phyloP scores from a whole-genome alignment of 2,888 invertebrate species.

The Boloria euphrosyne region DNA sequence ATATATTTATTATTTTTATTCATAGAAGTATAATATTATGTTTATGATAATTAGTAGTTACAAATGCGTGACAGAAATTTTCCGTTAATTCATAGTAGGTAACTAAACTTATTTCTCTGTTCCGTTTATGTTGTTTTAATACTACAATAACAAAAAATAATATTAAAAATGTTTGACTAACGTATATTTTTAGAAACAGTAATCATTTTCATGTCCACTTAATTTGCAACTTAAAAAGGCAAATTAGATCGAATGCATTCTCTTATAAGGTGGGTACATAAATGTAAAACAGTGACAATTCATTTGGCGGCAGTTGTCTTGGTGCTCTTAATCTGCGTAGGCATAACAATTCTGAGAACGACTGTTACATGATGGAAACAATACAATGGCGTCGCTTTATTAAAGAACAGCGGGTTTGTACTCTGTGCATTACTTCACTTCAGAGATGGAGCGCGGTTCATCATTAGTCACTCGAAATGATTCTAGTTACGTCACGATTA shows the following conservation, averaged over 20 bases:
- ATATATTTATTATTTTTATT: slow-evolving; percentile 17
- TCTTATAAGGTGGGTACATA: slow-evolving; percentile 5
- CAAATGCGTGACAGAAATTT: slow-evolving; percentile 23
- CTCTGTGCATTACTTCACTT: slow-evolving; percentile 38
- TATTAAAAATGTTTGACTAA: no score
- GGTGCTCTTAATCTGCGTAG: slow-evolving; percentile 42
- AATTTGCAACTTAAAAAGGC: slow-evolving; percentile 2
- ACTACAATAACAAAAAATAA: no score
- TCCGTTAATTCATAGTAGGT: slow-evolving; percentile 22
- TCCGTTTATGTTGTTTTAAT: background rate
- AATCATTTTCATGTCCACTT: background rate
- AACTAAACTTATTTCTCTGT: background rate
- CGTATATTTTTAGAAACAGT: no score
- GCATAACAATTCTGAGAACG: slow-evolving; percentile 46
- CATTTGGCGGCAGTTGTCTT: slow-evolving; percentile 38
- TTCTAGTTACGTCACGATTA: slow-evolving; percentile 45
- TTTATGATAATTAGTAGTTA: slow-evolving; percentile 26
- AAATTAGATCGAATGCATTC: slow-evolving; percentile 13
- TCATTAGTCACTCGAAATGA: slow-evolving; percentile 41
- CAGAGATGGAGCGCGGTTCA: slow-evolving; percentile 36
- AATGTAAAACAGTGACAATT: slow-evolving; percentile 38
- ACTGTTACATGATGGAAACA: slow-evolving; percentile 42
- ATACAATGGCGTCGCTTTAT: slow-evolving; percentile 44
- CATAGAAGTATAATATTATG: slow-evolving; percentile 12
- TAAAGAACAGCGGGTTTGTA: slow-evolving; percentile 40